Conservation (phyloP, 2,888 invertebrate species). For the Xylocampa areola region DNA sequence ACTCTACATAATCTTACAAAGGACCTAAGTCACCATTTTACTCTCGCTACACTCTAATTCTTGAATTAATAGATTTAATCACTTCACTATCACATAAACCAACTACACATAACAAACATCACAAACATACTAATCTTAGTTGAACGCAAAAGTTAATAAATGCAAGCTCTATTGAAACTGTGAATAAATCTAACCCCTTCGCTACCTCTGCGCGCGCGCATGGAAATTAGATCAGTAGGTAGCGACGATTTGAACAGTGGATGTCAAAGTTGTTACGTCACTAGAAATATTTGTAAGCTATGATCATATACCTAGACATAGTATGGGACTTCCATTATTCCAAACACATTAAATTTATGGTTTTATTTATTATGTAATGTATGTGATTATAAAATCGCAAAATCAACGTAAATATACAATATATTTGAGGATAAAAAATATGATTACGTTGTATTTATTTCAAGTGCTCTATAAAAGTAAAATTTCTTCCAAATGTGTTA, state of each 20-base stretch:
- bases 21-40: neutral
- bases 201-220: slow-evolving; percentile 82
- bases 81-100: slow-evolving; percentile 53
- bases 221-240: slow-evolving; percentile 90
- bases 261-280: slow-evolving; percentile 71
- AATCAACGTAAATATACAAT: no score
- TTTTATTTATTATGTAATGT: no score
- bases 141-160: slow-evolving; percentile 83
- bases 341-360: no score
- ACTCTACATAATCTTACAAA: neutral
- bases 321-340: no score
- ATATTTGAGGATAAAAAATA: no score
- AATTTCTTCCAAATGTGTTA: no score
- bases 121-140: slow-evolving; percentile 84
- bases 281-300: no score
- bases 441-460: no score
- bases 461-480: no score
- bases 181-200: slow-evolving; percentile 87
- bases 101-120: slow-evolving; percentile 81
- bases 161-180: slow-evolving; percentile 83
- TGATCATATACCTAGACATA: no score
- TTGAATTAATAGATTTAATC: slow-evolving; percentile 16
- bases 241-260: slow-evolving; percentile 68
- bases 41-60: neutral
- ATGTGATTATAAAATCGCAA: no score